Base-by-base conservation (phyloP, 2,797 vertebrate genomes). In the Sternotherus odoratus region DNA sequence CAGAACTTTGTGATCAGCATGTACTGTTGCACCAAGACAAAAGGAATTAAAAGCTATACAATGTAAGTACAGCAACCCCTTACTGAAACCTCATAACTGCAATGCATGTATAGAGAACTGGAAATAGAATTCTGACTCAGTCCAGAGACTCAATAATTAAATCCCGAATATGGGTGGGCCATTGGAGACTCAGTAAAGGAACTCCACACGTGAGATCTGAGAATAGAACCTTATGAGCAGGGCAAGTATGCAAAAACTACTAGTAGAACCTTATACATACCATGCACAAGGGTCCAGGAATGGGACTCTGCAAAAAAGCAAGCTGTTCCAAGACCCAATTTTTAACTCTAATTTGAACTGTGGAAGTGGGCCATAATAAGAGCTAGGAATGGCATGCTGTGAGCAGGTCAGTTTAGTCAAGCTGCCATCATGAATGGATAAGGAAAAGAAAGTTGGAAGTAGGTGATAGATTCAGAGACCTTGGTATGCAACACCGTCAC, bases 151-250 rank as follows among this genome's bases (percentile, higher is more conserved):
- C 36, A 7, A 49, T 80, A 83, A 60, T 72, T 43, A 85, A 79
- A 77, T 93, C 26, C 77, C 88, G 23, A 79, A 91, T 81, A 39
- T 50, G 43, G 26, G 9, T 17, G 43, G 26, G 13, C 72, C 46
- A 23, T 6, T 54, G 50, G n/a, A 86, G 2, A 33, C 63, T 91
- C 87, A 79, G 69, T 69, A 94, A 87, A 50, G 39, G 63, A 89
- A 91, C 60, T 72, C 63, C 21, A 36, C 19, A 6, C 2, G 19
- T 69, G 63, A 39, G 19, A 69, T 36, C 19, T 12, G 10, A 69
- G 36, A 69, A 23, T 69, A 69, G 63, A 69, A 69, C n/a, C 19
- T 12, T 69, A 36, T 39, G 17, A 69, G 10, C 19, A 39, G n/a
- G n/a, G 63, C 63, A 36, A n/a, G n/a, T 23, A 39, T 4, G 13